Evolutionary conservation across 2,797 vertebrate species (phyloP).

Genomic region (Channa striata): DNA sequence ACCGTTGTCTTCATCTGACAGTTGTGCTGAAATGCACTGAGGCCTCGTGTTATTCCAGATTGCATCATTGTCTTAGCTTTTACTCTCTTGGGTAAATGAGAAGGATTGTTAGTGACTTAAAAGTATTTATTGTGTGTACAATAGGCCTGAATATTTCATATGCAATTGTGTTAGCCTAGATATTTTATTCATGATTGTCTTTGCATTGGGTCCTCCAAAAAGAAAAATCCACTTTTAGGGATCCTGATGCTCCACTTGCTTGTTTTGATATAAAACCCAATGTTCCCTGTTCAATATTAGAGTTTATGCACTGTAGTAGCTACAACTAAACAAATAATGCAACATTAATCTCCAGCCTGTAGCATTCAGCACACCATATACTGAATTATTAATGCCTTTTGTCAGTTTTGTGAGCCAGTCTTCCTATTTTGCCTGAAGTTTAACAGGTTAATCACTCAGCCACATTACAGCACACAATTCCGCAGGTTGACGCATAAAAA

Average conservation of each 20-base stretch:
- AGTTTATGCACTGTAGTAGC: slow-evolving; percentile 59
- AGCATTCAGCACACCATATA: slow-evolving; percentile 34
- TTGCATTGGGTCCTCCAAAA: slow-evolving; percentile 4
- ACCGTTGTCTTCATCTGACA: slow-evolving; percentile 15
- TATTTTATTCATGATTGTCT: slow-evolving; percentile 28
- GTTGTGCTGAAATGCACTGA: slow-evolving; percentile 15
- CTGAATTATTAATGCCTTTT: slow-evolving; percentile 64
- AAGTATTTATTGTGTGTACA: neutral
- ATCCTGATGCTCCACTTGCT: slow-evolving; percentile 24
- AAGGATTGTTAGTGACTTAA: slow-evolving; percentile 12
- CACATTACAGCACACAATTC: slow-evolving; percentile 25
- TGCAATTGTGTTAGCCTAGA: neutral
- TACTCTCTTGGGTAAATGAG: neutral
- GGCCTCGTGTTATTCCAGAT: neutral
- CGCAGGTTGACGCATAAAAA: slow-evolving; percentile 53
- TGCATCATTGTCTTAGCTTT: slow-evolving; percentile 7
- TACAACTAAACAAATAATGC: slow-evolving; percentile 55
- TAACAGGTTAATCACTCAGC: slow-evolving; percentile 60
- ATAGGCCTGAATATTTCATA: slow-evolving; percentile 13
- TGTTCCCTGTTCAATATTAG: slow-evolving; percentile 35
- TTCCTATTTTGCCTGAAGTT: slow-evolving; percentile 33
- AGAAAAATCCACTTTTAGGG: neutral
- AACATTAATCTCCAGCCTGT: slow-evolving; percentile 51
- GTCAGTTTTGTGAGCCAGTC: slow-evolving; percentile 40
- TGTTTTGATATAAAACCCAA: slow-evolving; percentile 42